Evolutionary conservation across 2,797 vertebrate species (phyloP).

Genomic region (Acipenser transmontanus): DNA sequence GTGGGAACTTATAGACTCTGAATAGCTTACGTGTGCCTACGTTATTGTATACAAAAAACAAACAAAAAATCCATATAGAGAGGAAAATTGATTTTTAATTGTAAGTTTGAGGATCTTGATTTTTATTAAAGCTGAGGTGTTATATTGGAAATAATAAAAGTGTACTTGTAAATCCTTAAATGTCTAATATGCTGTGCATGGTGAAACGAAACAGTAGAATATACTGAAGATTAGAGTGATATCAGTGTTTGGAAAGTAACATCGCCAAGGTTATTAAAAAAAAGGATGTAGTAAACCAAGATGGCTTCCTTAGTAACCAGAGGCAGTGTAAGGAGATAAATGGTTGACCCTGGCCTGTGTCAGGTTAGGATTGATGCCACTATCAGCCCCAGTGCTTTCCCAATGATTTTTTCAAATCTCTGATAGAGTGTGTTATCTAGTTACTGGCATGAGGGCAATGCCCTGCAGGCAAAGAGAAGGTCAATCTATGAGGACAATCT

Average conservation of each 20-base stretch:
- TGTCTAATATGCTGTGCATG: conserved; percentile 34
- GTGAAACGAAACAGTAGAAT: conserved; percentile 27
- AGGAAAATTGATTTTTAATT: too few relatives aligned
- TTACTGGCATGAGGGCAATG: conserved; percentile 97
- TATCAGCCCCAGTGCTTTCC: conserved; percentile 94
- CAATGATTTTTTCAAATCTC: conserved; percentile 98
- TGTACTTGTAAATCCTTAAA: conserved; percentile 27
- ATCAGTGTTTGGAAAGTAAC: conserved; percentile 64
- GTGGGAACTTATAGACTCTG: too few relatives aligned
- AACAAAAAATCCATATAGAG: too few relatives aligned
- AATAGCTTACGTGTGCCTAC: too few relatives aligned
- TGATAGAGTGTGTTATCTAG: conserved; percentile 99
- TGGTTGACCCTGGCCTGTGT: conserved; percentile 92
- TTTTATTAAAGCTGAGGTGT: too few relatives aligned
- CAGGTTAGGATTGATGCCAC: conserved; percentile 99
- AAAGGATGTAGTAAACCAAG: conserved; percentile 77
- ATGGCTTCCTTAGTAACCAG: conserved; percentile 86
- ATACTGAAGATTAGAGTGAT: conserved; percentile 44
- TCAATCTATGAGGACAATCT: conserved; percentile 94
- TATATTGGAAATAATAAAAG: not conserved
- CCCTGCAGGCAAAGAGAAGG: conserved; percentile 83
- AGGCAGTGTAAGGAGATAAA: conserved; percentile 96
- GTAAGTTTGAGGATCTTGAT: too few relatives aligned
- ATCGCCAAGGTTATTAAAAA: conserved; percentile 82
- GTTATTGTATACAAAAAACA: too few relatives aligned